Conservation (phyloP, 2,797 vertebrate genomes). For the Hypotaenidia okinawae region DNA sequence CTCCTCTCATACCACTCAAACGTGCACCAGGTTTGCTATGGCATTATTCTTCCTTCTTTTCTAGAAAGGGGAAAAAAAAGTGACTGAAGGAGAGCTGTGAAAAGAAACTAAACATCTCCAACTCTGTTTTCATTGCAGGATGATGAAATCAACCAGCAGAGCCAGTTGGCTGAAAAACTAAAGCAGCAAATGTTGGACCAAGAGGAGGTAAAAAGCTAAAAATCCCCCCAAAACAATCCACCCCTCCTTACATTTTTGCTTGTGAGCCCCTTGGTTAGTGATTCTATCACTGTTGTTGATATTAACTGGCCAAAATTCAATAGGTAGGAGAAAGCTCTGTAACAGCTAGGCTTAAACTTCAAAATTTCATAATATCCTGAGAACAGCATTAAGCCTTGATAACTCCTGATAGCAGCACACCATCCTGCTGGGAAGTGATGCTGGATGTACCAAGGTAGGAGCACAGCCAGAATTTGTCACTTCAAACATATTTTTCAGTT, state of each 20-base stretch:
- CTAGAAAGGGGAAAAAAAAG: neutral
- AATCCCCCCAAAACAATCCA: neutral
- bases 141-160: conserved; percentile 99
- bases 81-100: neutral
- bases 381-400: neutral
- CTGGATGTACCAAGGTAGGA: neutral
- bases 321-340: neutral
- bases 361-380: neutral
- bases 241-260: neutral
- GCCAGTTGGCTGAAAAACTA: conserved; percentile 94
- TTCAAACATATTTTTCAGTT: neutral
- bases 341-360: neutral
- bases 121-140: conserved; percentile 81
- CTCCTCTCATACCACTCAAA: neutral
- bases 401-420: neutral
- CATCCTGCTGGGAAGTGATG: neutral
- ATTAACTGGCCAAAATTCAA: neutral
- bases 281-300: neutral
- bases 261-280: neutral
- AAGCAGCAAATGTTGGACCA: conserved; percentile 99
- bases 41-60: neutral
- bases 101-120: neutral
- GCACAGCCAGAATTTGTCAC: neutral
- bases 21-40: neutral
- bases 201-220: conserved; percentile 87